phyloP scores from a whole-genome alignment of 2,797 vertebrate species.

The Stomatorhinus walkeri region DNA sequence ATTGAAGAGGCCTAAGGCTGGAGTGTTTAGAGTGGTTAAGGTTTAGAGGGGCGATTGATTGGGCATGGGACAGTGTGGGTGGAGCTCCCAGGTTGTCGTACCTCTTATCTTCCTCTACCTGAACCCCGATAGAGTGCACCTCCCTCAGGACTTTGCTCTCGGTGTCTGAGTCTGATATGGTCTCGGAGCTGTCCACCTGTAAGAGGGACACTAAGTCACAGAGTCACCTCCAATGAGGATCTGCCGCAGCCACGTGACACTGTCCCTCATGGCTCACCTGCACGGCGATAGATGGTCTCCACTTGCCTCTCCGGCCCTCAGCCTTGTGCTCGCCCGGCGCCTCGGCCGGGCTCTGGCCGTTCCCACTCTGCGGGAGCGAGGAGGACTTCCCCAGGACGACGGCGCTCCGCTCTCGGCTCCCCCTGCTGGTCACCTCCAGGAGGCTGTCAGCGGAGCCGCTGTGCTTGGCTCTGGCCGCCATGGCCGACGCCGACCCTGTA shows the following conservation, averaged over 20 bases:
- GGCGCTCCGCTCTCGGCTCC: constrained; percentile 48
- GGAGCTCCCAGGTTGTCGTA: constrained; percentile 35
- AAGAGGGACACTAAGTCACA: constrained; percentile 21
- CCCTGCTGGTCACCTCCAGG: constrained; percentile 50
- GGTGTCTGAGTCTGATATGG: constrained; percentile 85
- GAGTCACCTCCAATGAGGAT: background rate
- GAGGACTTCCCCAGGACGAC: constrained; percentile 64
- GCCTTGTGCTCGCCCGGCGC: constrained; percentile 65
- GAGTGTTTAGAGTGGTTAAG: background rate
- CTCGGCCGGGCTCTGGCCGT: constrained; percentile 60
- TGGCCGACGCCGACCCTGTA: constrained; percentile 32
- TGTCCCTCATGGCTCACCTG: constrained; percentile 65
- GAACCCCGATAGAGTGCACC: constrained; percentile 94
- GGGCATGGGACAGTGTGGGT: background rate
- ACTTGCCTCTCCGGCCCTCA: constrained; percentile 74
- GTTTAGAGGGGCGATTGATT: background rate
- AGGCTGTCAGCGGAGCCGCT: constrained; percentile 80
- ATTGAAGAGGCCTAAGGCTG: background rate
- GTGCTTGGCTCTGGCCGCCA: constrained; percentile 65
- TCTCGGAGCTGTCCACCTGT: constrained; percentile 80
- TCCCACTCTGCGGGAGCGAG: constrained; percentile 68
- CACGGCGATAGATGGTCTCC: constrained; percentile 91
- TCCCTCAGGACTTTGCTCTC: constrained; percentile 86
- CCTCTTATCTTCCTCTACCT: constrained; percentile 97
- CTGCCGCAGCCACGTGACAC: background rate